Evolutionary conservation across 2,888 invertebrate species (phyloP).

Genomic region (Thera obeliscata): DNA sequence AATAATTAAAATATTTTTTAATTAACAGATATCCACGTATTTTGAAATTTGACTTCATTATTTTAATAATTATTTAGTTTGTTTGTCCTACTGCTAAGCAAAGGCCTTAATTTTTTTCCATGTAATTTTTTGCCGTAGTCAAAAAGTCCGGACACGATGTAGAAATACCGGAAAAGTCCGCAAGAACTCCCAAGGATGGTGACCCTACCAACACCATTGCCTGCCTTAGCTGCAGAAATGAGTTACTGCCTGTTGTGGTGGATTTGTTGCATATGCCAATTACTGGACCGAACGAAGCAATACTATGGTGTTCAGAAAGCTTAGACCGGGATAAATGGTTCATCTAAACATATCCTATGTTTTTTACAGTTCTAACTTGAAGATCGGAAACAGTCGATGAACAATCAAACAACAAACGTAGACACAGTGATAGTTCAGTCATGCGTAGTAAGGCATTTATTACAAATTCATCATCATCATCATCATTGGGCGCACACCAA

Average conservation of each 20-base stretch:
- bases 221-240: slow-evolving; percentile 49
- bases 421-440: too few relatives aligned
- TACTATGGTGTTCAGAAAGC: slow-evolving; percentile 30
- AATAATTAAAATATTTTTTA: slow-evolving; percentile 7
- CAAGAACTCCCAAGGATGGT: not conserved
- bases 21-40: too few relatives aligned
- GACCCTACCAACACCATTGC: slow-evolving; percentile 35
- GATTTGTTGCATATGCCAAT: slow-evolving; percentile 59
- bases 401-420: too few relatives aligned
- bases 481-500: too few relatives aligned
- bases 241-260: slow-evolving; percentile 50
- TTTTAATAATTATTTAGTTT: too few relatives aligned
- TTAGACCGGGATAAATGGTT: slow-evolving; percentile 37
- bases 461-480: too few relatives aligned
- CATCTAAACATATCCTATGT: not conserved
- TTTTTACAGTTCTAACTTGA: not conserved
- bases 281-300: slow-evolving; percentile 48
- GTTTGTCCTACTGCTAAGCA: too few relatives aligned
- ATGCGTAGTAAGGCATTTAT: too few relatives aligned
- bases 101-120: too few relatives aligned
- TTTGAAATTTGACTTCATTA: too few relatives aligned
- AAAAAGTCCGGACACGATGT: not conserved
- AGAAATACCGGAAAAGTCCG: not conserved
- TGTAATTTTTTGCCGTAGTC: not conserved
- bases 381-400: too few relatives aligned